Base-by-base conservation (phyloP, 2,113 vertebrate species). In the Micronycteris hirsuta region DNA sequence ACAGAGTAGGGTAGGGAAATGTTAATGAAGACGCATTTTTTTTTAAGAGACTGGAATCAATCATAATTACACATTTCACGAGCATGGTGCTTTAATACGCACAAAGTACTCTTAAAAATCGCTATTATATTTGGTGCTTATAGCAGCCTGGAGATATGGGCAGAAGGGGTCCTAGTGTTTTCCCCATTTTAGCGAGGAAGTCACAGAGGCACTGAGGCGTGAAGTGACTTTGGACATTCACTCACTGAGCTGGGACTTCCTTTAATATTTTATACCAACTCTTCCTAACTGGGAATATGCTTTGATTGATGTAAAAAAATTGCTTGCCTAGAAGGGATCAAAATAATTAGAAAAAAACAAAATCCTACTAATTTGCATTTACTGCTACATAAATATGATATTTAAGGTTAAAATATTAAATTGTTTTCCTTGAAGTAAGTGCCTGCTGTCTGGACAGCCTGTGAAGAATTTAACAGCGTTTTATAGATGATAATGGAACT, bases 401-500 rank as follows among this genome's bases (percentile, higher is more conserved):
- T 54, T 90, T 89, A 86, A 97, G 24, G 71, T 68, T 76, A 87
- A 91, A 89, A 81, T 41, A 61, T 63, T 86, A 91, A 86, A 74
- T 41, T 2, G 5, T 77, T 97, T 95, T 58, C 31, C 65, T 88
- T 81, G 47, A 92, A 93, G 16, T 73, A 80, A 67, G 22, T 16
- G 67, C 73, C 71, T 65, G 61, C 41, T 67, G 4, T 67, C 70
- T 92, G 82, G 41, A 31, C 83, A 56, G 80, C 65, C 65, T 73
- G 81, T 12, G 26, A 91, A 83, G 12, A 61, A 82, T 81, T 83
- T 77, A 63, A 77, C 93, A 93, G 43, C 22, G 31, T 71, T 87
- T 95, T 95, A 91, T 43, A 65, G 68, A 86, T 86, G 68, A 73
- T 77, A 70, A 96, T 73, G 63, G 33, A 96, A 91, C 73, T 41